Evolutionary conservation across 2,113 vertebrate species (phyloP).

Genomic region (Leptosomus discolor): DNA sequence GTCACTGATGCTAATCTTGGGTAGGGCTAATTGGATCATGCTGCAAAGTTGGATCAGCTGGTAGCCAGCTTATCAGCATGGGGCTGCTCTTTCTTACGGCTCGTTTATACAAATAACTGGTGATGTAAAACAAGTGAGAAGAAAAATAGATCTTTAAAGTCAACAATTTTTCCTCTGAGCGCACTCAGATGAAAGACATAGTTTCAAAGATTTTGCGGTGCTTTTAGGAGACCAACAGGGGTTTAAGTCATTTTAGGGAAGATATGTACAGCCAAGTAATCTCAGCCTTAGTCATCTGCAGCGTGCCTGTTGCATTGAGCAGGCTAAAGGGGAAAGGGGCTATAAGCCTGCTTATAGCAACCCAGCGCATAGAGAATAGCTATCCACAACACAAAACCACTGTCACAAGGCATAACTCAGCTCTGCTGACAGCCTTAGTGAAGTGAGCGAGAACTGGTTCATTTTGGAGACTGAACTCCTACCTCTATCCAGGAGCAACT

Average conservation of each 20-base stretch:
- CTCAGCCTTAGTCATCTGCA: not conserved
- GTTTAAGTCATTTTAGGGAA: not conserved
- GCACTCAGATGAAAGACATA: fast-evolving
- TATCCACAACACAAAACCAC: not conserved
- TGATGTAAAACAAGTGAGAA: not conserved
- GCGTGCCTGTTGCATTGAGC: not conserved
- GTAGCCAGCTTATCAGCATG: not conserved
- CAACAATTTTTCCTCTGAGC: not conserved
- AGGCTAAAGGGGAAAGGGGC: not conserved
- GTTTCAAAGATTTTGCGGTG: not conserved
- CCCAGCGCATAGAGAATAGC: not conserved
- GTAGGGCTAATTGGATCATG: not conserved
- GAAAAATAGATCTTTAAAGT: not conserved
- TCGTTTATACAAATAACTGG: not conserved
- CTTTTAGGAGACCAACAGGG: not conserved
- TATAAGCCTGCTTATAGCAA: not conserved
- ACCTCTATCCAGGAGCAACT: not conserved
- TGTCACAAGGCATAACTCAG: not conserved
- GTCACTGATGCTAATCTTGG: not conserved
- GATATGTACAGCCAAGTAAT: not conserved
- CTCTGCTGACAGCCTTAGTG: not conserved
- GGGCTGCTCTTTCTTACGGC: not conserved
- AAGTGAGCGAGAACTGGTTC: not conserved
- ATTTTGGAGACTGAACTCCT: not conserved
- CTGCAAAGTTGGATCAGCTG: not conserved